Base-by-base conservation (phyloP, 2,888 invertebrate genomes). In the Aplocera efformata region DNA sequence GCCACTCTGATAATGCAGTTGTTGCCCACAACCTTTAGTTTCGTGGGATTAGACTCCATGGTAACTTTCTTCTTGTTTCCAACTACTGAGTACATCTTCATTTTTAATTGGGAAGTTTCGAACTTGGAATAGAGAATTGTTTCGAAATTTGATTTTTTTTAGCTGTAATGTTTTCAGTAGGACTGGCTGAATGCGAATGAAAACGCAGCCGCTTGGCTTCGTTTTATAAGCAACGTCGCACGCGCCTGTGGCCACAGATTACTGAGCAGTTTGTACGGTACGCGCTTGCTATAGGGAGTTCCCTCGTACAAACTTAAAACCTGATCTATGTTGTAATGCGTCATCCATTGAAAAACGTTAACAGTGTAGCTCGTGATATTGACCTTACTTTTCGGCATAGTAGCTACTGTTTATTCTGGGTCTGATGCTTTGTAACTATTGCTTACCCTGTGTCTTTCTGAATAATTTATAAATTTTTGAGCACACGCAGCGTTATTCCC, bases 11-110 rank as follows among this genome's bases (percentile, higher is more conserved):
- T 63, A 30, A 83, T 81, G 51, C 88, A 86, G 49, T 72, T 72
- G 56, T 85, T 88, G 0, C 86, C 86, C 29, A 88, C 77, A 3
- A 88, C 75, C 64, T 81, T 86, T 9, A 88, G 59, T 4, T 68
- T 69, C 0, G 80, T 72, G 7, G 67, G 68, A 47, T 86, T 86
- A 7, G 59, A 65, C 43, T 83, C 83, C 84, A 86, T 84, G 20
- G 85, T 86, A 45, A 88, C 85, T 60, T 84, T 88, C 73, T 86
- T 88, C 67, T 85, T 88, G 66, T 88, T 84, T 10, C 86, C 86
- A 42, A 88, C 70, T 21, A 88, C 66, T 32, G 84, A 82, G 58
- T 86, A 86, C 35, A 72, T 75, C 68, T 88, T 86, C 86, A 88
- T 88, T 63, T 70, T 81, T 38, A 17, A n/a, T 39, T 41, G 42